These are phyloP conservation scores for Cheumatopsyche charites DNA, from an alignment of 1,140 invertebrate genomes.

Conservation along the genomic window DNA sequence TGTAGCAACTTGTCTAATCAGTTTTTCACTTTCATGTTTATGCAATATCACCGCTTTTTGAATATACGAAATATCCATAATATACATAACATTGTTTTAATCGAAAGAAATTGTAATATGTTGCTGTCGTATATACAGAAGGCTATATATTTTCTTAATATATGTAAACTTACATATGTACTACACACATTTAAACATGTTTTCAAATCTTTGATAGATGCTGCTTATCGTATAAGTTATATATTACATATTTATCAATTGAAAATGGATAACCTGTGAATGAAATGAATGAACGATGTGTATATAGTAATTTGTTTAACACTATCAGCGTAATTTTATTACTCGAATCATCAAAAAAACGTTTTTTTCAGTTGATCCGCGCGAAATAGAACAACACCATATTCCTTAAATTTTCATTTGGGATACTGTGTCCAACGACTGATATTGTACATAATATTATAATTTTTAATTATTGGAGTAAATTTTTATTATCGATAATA, in stretches of 20 bases:
- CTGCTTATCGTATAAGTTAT: conserved; percentile 31
- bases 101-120: conserved; percentile 17
- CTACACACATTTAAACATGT: conserved; percentile 23
- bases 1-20: conserved; percentile 16
- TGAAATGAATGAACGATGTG: conserved; percentile 28
- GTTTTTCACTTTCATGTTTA: conserved; percentile 14
- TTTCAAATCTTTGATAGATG: conserved; percentile 34
- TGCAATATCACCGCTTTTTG: conserved; percentile 20
- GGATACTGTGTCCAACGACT: conserved; percentile 34
- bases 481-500: no score
- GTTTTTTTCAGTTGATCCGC: neutral
- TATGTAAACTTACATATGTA: conserved; percentile 19
- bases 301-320: conserved; percentile 25
- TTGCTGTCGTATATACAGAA: conserved; percentile 20
- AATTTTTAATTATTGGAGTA: conserved; percentile 22
- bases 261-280: conserved; percentile 35
- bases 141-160: conserved; percentile 28
- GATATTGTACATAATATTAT: conserved; percentile 34
- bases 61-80: conserved; percentile 12
- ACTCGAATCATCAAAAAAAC: neutral
- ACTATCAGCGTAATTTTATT: conserved; percentile 28
- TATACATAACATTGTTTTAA: conserved; percentile 15
- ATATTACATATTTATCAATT: conserved; percentile 35
- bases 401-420: neutral
- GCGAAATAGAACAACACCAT: neutral